Conservation (phyloP, 2,113 vertebrate species). For the Piprites chloris region DNA sequence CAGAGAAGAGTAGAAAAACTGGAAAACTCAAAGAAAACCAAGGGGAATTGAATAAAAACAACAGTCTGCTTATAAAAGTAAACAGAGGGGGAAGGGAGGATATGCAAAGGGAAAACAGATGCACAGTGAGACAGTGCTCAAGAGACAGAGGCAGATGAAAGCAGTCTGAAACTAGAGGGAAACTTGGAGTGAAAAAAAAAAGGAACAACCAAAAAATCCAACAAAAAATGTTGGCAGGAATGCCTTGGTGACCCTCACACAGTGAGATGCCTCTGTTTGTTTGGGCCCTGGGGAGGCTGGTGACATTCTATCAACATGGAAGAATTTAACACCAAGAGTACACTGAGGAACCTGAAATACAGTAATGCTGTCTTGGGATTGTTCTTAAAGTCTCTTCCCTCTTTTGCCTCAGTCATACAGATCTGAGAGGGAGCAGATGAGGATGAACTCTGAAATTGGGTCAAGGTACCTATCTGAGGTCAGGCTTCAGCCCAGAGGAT, state of each 20-base stretch:
- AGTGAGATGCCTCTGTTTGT: not conserved
- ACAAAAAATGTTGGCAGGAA: not conserved
- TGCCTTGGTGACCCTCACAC: not conserved
- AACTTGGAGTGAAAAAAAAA: not conserved
- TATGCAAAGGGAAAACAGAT: slow-evolving; percentile 67
- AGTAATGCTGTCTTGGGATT: not conserved
- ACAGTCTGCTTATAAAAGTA: slow-evolving; percentile 61
- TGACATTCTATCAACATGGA: not conserved
- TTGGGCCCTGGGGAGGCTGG: not conserved
- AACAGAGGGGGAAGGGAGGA: slow-evolving; percentile 47
- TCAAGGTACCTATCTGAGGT: not conserved
- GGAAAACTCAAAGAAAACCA: slow-evolving; percentile 44
- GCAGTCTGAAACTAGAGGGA: not conserved
- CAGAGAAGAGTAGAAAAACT: slow-evolving; percentile 51
- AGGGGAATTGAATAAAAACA: slow-evolving; percentile 53
- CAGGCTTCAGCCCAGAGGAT: not conserved
- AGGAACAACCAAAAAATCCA: not conserved
- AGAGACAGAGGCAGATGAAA: slow-evolving; percentile 10
- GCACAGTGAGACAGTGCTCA: slow-evolving; percentile 9
- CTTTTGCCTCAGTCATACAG: not conserved
- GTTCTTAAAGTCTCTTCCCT: not conserved
- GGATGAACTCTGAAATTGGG: not conserved
- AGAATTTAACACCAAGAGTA: not conserved
- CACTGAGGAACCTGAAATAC: not conserved
- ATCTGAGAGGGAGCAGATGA: not conserved